phyloP scores from a whole-genome alignment of 2,113 vertebrate genomes.

The Malaclemys terrapin region DNA sequence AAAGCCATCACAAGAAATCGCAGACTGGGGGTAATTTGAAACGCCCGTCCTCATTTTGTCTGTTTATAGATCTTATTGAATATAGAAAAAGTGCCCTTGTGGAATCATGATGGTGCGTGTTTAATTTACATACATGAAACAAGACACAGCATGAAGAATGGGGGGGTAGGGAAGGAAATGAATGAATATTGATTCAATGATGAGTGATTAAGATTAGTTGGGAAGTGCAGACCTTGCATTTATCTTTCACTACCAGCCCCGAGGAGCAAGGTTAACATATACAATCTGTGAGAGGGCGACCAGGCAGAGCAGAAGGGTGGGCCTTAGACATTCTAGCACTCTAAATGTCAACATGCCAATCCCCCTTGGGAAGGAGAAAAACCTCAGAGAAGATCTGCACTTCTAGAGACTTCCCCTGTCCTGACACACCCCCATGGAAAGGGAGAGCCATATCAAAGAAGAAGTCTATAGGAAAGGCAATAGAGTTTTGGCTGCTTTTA shows the following conservation, averaged over 20 bases:
- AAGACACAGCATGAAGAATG: accelerated
- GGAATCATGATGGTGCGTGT: neutral
- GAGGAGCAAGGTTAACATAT: neutral
- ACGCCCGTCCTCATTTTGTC: neutral
- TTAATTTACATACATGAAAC: neutral
- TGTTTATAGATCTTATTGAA: neutral
- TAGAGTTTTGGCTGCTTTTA: neutral
- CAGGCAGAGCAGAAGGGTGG: neutral
- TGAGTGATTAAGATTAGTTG: neutral
- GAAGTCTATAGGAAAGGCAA: neutral
- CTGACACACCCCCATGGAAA: neutral
- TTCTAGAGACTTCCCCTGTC: neutral
- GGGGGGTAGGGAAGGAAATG: neutral
- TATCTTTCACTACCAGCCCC: accelerated
- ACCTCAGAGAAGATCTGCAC: neutral
- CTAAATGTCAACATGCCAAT: neutral
- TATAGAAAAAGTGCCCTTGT: neutral
- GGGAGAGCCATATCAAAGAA: neutral
- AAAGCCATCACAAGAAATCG: neutral
- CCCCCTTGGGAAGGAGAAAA: neutral
- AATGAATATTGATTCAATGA: neutral
- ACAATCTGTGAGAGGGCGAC: neutral
- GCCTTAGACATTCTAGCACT: neutral
- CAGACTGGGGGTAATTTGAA: neutral
- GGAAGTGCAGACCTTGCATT: accelerated